Evolutionary conservation across 2,113 vertebrate species (phyloP), one percentile per base, ranked within the genome.

Genomic region (Xiphophorus hellerii): DNA sequence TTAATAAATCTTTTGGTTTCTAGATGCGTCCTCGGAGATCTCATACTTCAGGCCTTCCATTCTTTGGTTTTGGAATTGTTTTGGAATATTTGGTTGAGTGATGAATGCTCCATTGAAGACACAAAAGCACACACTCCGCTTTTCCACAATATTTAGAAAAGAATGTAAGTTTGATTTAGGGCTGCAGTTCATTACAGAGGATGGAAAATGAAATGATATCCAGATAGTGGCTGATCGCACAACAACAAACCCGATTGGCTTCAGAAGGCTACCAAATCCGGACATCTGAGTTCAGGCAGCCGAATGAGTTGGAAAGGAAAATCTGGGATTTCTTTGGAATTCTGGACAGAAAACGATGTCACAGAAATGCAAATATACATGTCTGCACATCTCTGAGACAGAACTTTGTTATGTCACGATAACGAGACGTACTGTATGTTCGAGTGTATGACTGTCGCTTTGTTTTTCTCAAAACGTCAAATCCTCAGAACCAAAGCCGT

Each of bases 131-230:
- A 66, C 63, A 29, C 29, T 74, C 48, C 44, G 22, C 61, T 66
- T 66, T 74, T 37, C 48, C 63, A 58, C 44, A 37, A 62, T 44
- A 42, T 35, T 60, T 54, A 72, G 35, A 54, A 64, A 33, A 72
- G 68, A 69, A 33, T 69, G 48, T 69, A 62, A 44, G 54, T 71
- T 28, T 63, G 30, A 66, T 68, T 77, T 60, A n/a, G 29, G 69
- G 69, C 73, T 76, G 67, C 31, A 60, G 64, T 66, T 74, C 64
- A 76, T 66, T 66, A 60, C 63, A 25, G 73, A 65, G 62, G 30
- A 74, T 54, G 72, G 30, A 74, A 66, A 74, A 27, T 54, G 17
- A 51, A 73, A 51, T 11, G 29, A 65, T 29, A 28, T 44, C 71
- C 71, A 73, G 62, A 73, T 30, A 31, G 14, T n/a, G 31, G 25